These are phyloP conservation scores for Drosophila obscura DNA, from an alignment of 1,140 invertebrate genomes.

Conservation along the genomic window DNA sequence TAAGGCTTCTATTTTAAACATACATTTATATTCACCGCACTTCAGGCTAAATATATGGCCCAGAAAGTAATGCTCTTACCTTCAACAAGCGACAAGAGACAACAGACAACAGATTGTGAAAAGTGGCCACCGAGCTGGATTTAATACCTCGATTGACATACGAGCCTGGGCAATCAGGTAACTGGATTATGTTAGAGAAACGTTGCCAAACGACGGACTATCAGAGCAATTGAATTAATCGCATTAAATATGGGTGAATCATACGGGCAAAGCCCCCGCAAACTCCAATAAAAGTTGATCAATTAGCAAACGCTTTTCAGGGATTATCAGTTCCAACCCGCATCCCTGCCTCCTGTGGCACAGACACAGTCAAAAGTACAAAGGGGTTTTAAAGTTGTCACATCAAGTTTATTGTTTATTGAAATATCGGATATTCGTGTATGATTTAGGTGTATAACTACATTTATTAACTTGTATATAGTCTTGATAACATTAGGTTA, in stretches of 20 bases:
- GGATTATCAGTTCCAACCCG: not conserved
- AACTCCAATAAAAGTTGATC: not conserved
- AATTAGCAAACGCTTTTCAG: not conserved
- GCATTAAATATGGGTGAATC: constrained; percentile 54
- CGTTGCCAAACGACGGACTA: constrained; percentile 37
- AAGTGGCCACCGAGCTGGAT: not conserved
- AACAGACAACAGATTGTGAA: constrained; percentile 7
- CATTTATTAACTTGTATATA: constrained; percentile 43
- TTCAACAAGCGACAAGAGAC: too few species aligned
- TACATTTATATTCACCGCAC: not conserved
- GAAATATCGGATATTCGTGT: constrained; percentile 66
- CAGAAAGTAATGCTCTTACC: constrained; percentile 30
- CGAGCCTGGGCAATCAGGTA: constrained; percentile 53
- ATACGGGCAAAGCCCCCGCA: constrained; percentile 23
- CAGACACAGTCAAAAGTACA: not conserved
- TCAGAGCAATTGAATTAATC: constrained; percentile 67
- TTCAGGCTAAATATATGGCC: constrained; percentile 14
- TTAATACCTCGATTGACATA: constrained; percentile 64
- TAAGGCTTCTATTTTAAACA: too few species aligned
- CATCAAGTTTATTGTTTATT: constrained; percentile 77
- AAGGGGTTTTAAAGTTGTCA: constrained; percentile 42
- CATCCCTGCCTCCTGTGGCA: too few species aligned
- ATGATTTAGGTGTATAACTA: constrained; percentile 53
- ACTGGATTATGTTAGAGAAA: constrained; percentile 55
- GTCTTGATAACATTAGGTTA: constrained; percentile 49